phyloP scores from a whole-genome alignment of 2,113 vertebrate genomes.

The Maylandia zebra region DNA sequence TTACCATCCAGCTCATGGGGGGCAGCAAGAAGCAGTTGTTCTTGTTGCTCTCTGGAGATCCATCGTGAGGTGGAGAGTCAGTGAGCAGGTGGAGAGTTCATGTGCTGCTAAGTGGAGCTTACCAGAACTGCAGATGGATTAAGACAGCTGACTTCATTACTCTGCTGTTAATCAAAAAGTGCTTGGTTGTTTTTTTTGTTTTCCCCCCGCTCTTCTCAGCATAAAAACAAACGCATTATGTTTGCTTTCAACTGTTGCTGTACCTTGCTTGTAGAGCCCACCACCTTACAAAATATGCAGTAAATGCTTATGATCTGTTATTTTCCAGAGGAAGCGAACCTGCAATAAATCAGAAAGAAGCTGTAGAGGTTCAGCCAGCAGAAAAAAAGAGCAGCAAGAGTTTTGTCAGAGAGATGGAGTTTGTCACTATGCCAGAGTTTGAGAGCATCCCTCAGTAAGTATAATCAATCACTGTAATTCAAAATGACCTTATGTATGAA shows the following conservation, averaged over 20 bases:
- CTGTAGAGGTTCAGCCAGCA: background rate
- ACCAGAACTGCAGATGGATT: background rate
- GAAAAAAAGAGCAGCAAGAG: slow-evolving; percentile 29
- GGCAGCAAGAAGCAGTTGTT: background rate
- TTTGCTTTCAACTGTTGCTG: background rate
- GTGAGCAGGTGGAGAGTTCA: background rate
- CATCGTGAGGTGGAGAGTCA: background rate
- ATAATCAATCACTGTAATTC: background rate
- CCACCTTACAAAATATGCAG: background rate
- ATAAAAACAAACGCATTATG: background rate
- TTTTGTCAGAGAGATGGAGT: slow-evolving; percentile 54
- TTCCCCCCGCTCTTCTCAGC: background rate
- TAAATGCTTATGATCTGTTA: background rate
- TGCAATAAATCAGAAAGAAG: background rate
- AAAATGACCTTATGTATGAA: background rate
- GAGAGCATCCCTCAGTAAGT: slow-evolving; percentile 71
- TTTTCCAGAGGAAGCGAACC: slow-evolving; percentile 13
- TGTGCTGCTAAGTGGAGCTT: background rate
- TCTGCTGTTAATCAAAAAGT: background rate
- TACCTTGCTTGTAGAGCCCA: background rate
- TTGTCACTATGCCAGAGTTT: slow-evolving; percentile 65
- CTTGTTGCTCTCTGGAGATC: background rate
- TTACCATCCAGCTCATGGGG: background rate
- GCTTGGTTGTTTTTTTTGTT: background rate
- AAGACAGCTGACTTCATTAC: background rate